Evolutionary conservation across 2,113 vertebrate genomes (phyloP).

Genomic region (Chroicocephalus ridibundus): DNA sequence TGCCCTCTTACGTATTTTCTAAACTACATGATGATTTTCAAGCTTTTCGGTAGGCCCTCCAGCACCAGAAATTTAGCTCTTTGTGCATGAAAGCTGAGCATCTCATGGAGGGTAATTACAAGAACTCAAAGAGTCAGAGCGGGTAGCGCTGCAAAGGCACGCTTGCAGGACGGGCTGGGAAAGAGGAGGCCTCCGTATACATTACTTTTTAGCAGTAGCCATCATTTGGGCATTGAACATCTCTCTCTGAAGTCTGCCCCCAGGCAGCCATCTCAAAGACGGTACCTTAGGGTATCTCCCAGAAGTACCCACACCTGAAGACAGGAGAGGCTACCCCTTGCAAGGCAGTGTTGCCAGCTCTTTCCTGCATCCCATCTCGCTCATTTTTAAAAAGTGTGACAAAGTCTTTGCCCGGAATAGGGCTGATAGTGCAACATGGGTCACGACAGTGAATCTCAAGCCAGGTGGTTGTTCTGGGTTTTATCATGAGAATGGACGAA

Average conservation of each 20-base stretch:
- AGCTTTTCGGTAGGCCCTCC: not conserved
- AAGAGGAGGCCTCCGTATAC: accelerated
- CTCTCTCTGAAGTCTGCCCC: not conserved
- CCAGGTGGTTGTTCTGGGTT: not conserved
- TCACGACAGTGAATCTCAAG: not conserved
- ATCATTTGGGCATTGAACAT: not conserved
- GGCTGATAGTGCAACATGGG: not conserved
- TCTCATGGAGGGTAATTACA: not conserved
- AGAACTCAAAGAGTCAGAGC: not conserved
- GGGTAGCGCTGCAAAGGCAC: not conserved
- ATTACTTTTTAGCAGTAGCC: not conserved
- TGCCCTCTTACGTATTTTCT: not conserved
- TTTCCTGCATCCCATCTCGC: not conserved
- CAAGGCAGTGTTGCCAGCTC: not conserved
- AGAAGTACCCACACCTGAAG: not conserved
- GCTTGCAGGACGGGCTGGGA: not conserved
- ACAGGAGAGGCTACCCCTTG: not conserved
- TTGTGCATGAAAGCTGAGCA: not conserved
- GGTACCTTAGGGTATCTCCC: not conserved
- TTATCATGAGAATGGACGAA: not conserved
- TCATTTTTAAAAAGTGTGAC: not conserved
- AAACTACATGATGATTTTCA: not conserved
- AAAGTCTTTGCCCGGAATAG: not conserved
- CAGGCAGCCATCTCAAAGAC: not conserved
- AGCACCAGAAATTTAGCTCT: not conserved